A percentile compares a stretch with the other conserved stretches of the same genome.
phyloP scores from a whole-genome alignment of 1,140 invertebrate species.

The Drosophila equinoxialis region DNA sequence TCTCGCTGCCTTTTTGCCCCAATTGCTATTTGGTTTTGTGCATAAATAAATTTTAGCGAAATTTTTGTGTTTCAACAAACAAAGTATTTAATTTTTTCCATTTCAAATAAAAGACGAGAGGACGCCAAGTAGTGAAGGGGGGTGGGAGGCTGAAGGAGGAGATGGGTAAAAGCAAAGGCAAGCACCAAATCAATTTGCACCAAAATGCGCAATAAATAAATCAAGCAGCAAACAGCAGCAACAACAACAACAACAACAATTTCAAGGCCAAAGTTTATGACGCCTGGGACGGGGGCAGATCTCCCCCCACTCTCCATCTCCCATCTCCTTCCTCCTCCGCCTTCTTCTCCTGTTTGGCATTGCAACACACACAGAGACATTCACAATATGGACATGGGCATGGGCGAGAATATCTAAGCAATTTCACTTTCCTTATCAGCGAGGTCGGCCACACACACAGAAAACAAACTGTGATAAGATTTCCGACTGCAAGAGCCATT shows the following conservation, averaged over 20 bases:
- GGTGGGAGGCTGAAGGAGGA: too few relatives aligned
- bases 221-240: constrained; percentile 31
- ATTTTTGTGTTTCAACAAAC: constrained; percentile 4
- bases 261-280: constrained; percentile 54
- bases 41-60: neutral
- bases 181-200: constrained; percentile 24
- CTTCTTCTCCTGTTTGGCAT: neutral
- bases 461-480: constrained; percentile 59
- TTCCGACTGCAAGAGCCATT: constrained; percentile 50
- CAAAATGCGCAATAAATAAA: constrained; percentile 62
- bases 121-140: too few relatives aligned
- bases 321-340: neutral
- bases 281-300: neutral
- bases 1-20: neutral
- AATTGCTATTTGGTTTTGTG: neutral
- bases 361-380: constrained; percentile 2
- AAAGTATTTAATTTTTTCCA: constrained; percentile 12
- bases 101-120: neutral
- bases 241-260: constrained; percentile 25
- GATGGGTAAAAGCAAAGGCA: too few relatives aligned
- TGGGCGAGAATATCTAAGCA: constrained; percentile 19
- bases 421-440: constrained; percentile 78
- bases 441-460: constrained; percentile 31
- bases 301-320: neutral
- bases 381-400: neutral